These are phyloP conservation scores for Ptilodon capucinus DNA, from an alignment of 2,888 invertebrate genomes.

Conservation along the genomic window DNA sequence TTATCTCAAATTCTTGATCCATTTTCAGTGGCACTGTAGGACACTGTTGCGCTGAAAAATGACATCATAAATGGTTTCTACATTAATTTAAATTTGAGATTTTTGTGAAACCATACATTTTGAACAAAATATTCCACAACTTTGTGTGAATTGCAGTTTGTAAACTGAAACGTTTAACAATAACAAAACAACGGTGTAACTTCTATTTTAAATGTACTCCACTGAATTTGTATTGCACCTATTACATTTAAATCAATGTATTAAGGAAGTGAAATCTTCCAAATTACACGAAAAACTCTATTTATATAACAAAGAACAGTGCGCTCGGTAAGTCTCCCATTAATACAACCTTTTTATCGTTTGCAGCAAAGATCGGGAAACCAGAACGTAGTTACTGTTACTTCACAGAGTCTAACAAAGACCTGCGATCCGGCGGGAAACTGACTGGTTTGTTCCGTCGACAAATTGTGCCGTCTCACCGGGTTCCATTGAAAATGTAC, in stretches of 20 bases:
- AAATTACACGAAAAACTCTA: too few species aligned
- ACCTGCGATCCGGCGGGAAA: slow-evolving; percentile 35
- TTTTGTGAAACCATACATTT: too few species aligned
- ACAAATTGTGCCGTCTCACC: slow-evolving; percentile 40
- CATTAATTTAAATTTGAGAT: too few species aligned
- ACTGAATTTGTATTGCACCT: neutral
- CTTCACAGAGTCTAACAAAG: slow-evolving; percentile 32
- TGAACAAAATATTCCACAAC: neutral
- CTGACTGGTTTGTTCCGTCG: slow-evolving; percentile 31
- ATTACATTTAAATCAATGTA: too few species aligned
- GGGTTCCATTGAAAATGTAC: slow-evolving; percentile 30
- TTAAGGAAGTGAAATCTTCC: too few species aligned
- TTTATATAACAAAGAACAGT: neutral
- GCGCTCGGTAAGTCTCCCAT: neutral
- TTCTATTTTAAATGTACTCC: neutral
- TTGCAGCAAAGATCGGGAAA: slow-evolving; percentile 7
- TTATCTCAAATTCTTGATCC: too few species aligned
- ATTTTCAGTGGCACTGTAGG: too few species aligned
- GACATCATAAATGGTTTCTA: too few species aligned
- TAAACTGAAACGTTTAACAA: neutral
- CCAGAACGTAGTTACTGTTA: neutral
- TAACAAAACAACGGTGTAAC: neutral
- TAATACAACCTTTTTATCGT: slow-evolving; percentile 8
- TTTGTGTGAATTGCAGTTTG: neutral
- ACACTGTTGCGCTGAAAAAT: too few species aligned